Evolutionary conservation across 2,888 invertebrate genomes (phyloP), one percentile per base, ranked within the genome.

Genomic region (Pyralis farinalis): DNA sequence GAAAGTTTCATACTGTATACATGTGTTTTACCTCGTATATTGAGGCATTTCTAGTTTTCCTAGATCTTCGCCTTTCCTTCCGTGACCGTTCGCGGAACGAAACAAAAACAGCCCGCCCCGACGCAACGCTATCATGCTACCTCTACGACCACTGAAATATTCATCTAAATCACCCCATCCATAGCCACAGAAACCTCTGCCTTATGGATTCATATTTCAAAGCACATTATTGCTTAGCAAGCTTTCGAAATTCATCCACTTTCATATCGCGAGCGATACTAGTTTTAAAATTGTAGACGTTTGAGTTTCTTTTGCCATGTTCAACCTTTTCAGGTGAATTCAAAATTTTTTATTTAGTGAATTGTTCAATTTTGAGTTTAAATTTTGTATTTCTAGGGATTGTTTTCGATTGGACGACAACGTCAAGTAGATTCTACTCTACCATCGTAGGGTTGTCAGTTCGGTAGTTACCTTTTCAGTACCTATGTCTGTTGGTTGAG

Each of bases 141-240:
- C 36, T 32, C 39, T 37, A 30, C 38, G 25, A 21, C 42, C 44
- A 33, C 50, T 59, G 45, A 56, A 59, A 56, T 59, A 59, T 63
- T 60, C 50, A 58, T 56, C 48, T 44, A 50, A 44, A 47, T 37
- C 38, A 37, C 36, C 8, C n/a, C n/a, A 7, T 7, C 29, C n/a
- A 25, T 5, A 4, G 1, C 34, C 3, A 33, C 3, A 7, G 12
- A 33, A 28, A 39, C 16, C 12, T 11, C 31, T 7, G 11, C 31
- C 12, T 12, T 31, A 31, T 12, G 2, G 16, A n/a, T n/a, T 16
- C 16, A 16, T 3, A 4, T 3, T 16, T 16, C 4, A 16, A 16
- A 16, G 16, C 16, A 3, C 16, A 16, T 16, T 16, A 16, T 16
- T 16, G 16, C 16, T 16, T 16, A 16, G 4, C 16, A 4, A 16